phyloP scores from a whole-genome alignment of 2,888 invertebrate species.

The Platypus cylindrus region DNA sequence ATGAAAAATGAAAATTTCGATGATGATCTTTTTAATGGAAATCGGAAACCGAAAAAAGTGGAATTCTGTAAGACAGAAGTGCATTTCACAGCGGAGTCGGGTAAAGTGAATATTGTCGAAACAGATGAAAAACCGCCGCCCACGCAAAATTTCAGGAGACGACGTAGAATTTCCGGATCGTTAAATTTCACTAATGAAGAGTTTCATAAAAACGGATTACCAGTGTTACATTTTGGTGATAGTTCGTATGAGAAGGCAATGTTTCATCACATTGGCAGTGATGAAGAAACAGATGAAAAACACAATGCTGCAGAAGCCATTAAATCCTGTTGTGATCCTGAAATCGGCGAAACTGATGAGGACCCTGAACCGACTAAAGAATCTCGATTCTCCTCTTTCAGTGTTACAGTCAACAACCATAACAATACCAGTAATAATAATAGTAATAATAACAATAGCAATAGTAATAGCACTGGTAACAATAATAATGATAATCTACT shows the following conservation, averaged over 20 bases:
- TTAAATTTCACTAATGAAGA: constrained; percentile 24
- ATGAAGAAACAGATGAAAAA: constrained; percentile 14
- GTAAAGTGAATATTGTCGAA: constrained; percentile 75
- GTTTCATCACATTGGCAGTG: constrained; percentile 23
- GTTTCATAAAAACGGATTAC: constrained; percentile 35
- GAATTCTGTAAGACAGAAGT: constrained; percentile 83
- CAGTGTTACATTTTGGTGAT: constrained; percentile 57
- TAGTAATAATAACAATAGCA: too few species aligned
- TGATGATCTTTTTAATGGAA: constrained; percentile 26
- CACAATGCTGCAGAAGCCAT: too few species aligned
- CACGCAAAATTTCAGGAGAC: constrained; percentile 62
- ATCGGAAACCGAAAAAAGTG: constrained; percentile 54
- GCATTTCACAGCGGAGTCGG: constrained; percentile 76
- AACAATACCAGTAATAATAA: too few species aligned
- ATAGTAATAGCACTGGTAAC: constrained; percentile 25
- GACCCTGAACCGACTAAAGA: too few species aligned
- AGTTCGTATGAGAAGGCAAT: constrained; percentile 36
- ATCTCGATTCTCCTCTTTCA: too few species aligned
- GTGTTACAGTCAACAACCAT: too few species aligned
- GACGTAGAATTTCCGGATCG: constrained; percentile 44
- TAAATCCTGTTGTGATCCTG: too few species aligned
- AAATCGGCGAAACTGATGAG: too few species aligned
- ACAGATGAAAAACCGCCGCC: constrained; percentile 81
- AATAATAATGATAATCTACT: constrained; percentile 30
- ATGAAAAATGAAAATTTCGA: constrained; percentile 23